These are phyloP conservation scores for Cyprinus carpio DNA, from an alignment of 2,113 vertebrate genomes.

Conservation along the genomic window DNA sequence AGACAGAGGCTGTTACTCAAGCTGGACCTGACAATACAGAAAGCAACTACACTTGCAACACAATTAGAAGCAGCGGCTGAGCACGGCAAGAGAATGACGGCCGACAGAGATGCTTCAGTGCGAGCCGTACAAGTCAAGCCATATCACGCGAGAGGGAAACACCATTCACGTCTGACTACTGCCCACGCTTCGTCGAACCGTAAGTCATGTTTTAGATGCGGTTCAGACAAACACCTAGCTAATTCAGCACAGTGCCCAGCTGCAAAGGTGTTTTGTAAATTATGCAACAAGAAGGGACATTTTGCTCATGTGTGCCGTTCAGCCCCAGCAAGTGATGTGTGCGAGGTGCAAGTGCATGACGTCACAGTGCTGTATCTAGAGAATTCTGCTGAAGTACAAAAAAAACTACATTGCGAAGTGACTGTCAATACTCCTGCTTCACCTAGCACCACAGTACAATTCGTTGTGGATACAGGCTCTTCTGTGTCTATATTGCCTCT, in stretches of 20 bases:
- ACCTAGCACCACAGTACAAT: neutral
- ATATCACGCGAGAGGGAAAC: neutral
- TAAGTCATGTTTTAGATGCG: slow-evolving; percentile 10
- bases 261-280: neutral
- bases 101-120: neutral
- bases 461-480: neutral
- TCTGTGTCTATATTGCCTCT: neutral
- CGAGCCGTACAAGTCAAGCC: neutral
- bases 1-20: neutral
- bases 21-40: neutral
- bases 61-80: neutral
- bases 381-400: neutral
- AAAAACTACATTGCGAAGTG: neutral
- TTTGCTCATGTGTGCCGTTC: neutral
- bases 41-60: neutral
- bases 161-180: neutral
- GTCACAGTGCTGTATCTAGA: neutral
- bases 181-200: neutral
- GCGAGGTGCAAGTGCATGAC: neutral
- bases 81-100: neutral
- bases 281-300: neutral
- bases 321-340: neutral
- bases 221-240: slow-evolving; percentile 20
- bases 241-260: neutral
- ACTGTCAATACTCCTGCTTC: neutral